A percentile compares a stretch with the other conserved stretches of the same genome.
These are phyloP conservation scores for Scaptomyza polygonia DNA, from an alignment of 2,888 invertebrate species.

Conservation along the genomic window DNA sequence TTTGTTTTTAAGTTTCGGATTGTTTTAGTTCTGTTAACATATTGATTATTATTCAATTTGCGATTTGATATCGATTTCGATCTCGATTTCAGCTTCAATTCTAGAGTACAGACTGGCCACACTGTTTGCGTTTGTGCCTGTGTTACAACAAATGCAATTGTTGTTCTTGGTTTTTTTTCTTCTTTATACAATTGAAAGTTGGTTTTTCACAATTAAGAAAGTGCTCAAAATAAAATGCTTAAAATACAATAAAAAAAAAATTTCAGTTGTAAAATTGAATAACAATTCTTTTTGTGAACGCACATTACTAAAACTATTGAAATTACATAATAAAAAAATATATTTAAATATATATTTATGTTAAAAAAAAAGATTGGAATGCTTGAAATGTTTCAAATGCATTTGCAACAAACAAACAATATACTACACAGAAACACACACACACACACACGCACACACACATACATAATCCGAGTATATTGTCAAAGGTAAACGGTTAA, in stretches of 20 bases:
- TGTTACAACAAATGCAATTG: background rate
- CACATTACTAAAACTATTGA: constrained; percentile 13
- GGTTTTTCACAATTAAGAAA: constrained; percentile 62
- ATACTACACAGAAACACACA: constrained; percentile 29
- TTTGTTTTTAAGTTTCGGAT: constrained; percentile 17
- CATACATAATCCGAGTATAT: constrained; percentile 49
- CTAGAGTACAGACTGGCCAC: constrained; percentile 26
- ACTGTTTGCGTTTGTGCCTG: constrained; percentile 18
- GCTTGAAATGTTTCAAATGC: constrained; percentile 30
- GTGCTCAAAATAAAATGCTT: constrained; percentile 22
- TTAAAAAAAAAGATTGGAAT: constrained; percentile 19
- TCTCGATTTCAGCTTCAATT: constrained; percentile 7
- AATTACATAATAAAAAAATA: constrained; percentile 18
- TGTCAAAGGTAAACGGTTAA: constrained; percentile 21
- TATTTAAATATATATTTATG: background rate
- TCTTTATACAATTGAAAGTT: constrained; percentile 54
- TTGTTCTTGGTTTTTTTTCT: constrained; percentile 3
- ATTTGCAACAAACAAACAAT: constrained; percentile 39
- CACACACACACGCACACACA: constrained; percentile 25
- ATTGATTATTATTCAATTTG: constrained; percentile 21
- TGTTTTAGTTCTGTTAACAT: constrained; percentile 34
- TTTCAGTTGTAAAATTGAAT: constrained; percentile 54
- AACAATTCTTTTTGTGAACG: constrained; percentile 66
- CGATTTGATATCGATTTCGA: constrained; percentile 12
- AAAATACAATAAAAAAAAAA: constrained; percentile 27